Percentiles rank a stretch among this genome's conserved stretches.
phyloP scores from a whole-genome alignment of 2,888 invertebrate genomes.

The Zele albiditarsus region DNA sequence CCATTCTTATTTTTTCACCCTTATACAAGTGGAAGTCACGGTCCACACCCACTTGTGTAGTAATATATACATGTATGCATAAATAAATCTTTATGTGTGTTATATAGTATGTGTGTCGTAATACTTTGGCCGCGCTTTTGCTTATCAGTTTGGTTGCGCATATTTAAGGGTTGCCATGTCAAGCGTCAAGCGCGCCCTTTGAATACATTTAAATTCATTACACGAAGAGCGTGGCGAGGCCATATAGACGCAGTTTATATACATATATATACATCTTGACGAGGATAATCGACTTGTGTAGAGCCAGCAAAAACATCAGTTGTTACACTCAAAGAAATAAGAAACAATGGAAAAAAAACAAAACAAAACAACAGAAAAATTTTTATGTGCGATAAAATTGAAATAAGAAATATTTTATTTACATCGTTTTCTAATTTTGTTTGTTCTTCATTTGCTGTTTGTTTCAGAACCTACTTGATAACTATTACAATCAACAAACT shows the following conservation, averaged over 20 bases:
- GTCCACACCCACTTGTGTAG: neutral
- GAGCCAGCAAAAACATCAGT: neutral
- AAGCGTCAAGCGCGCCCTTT: constrained; percentile 70
- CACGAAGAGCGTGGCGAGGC: constrained; percentile 54
- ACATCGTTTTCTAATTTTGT: neutral
- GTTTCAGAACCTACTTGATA: constrained; percentile 47
- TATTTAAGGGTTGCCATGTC: constrained; percentile 71
- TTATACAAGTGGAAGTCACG: constrained; percentile 46
- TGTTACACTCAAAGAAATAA: neutral
- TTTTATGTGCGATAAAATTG: constrained; percentile 52
- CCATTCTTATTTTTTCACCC: constrained; percentile 27
- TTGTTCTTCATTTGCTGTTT: constrained; percentile 27
- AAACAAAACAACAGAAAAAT: constrained; percentile 22
- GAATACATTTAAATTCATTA: constrained; percentile 72
- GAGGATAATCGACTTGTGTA: constrained; percentile 13
- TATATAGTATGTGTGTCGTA: constrained; percentile 56
- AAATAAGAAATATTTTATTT: constrained; percentile 34
- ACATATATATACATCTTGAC: constrained; percentile 23
- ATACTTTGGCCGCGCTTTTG: constrained; percentile 63
- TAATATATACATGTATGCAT: neutral
- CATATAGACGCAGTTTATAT: constrained; percentile 27
- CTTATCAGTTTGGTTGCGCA: constrained; percentile 66
- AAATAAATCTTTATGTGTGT: neutral
- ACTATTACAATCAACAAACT: constrained; percentile 40
- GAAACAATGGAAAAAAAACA: neutral